Evolutionary conservation across 2,888 invertebrate species (phyloP).

Genomic region (Fissipunctia ypsillon): DNA sequence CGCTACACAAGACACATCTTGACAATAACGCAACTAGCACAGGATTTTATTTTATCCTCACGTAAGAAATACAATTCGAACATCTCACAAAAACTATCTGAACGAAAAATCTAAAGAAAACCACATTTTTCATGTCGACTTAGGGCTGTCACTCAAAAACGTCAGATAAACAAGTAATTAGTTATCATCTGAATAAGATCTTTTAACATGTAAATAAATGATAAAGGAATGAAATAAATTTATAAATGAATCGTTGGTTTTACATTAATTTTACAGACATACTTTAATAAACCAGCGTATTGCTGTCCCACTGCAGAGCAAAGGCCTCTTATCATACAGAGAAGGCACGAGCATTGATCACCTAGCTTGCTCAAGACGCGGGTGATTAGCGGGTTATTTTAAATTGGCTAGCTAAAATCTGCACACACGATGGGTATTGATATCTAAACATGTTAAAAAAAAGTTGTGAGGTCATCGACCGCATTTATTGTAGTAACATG

Average conservation of each 20-base stretch:
- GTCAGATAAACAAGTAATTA: constrained; percentile 1
- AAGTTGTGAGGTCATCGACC: no score
- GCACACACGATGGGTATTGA: no score
- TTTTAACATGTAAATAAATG: not conserved
- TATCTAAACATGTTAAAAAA: no score
- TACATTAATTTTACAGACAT: not conserved
- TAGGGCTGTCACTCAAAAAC: constrained; percentile 25
- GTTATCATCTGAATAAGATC: not conserved
- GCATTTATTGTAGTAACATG: no score
- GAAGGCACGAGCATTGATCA: no score
- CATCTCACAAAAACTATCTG: constrained; percentile 36
- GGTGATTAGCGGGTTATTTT: no score
- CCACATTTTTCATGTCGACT: constrained; percentile 35
- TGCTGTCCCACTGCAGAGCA: no score
- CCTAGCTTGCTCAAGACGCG: no score
- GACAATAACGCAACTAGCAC: constrained; percentile 25
- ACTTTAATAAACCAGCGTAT: not conserved
- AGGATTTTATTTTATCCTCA: constrained; percentile 30
- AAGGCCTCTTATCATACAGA: no score
- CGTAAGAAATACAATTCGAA: constrained; percentile 35
- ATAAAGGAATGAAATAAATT: no score
- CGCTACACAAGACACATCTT: constrained; percentile 7
- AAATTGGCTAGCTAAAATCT: no score
- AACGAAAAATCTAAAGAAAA: constrained; percentile 45
- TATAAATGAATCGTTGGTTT: not conserved